Base-by-base conservation (phyloP, 2,113 vertebrate species). In the Malurus melanocephalus region DNA sequence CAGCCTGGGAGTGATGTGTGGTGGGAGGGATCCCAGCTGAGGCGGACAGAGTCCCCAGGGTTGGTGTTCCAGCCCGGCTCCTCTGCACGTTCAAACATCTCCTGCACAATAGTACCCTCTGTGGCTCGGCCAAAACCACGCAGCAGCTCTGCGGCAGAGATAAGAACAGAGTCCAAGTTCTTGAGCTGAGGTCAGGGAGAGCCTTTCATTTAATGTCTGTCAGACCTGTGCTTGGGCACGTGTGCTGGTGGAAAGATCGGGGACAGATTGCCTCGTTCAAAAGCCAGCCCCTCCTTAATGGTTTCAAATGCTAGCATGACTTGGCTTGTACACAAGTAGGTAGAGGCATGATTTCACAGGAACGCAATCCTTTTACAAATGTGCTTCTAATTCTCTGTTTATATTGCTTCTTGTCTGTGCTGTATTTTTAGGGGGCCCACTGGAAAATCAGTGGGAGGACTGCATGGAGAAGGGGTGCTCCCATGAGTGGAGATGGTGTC, bases 311-410 rank as follows among this genome's bases (percentile, higher is more conserved):
- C 59, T 93, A 42, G 55, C 86, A 86, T 86, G 69, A 68, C 88
- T 75, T 93, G 91, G 88, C 85, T 81, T 72, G 38, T 51, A 30
- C 38, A n/a, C 9, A 61, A 38, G 49, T 57, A 84, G 85, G 92
- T 92, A 93, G 76, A 76, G 72, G 48, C 73, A 65, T 91, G 85
- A 91, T 79, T 95, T 91, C 93, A 90, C 83, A 73, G 78, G 74
- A 88, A 85, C 83, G 80, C 62, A 79, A 82, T 79, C 71, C 77
- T 86, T 90, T 51, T 53, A 40, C 26, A 17, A 92, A 79, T 92
- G 59, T 92, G 90, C 88, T 88, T 93, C 80, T 88, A 69, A 93
- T 95, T 93, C 66, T 75, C 57, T 66, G 43, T 74, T 65, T 69
- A 15, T 88, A 46, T 79, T 75, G 43, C 71, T 79, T 90, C 77